phyloP scores from a whole-genome alignment of 2,797 vertebrate genomes.

The Myoxocephalus aenaeus region DNA sequence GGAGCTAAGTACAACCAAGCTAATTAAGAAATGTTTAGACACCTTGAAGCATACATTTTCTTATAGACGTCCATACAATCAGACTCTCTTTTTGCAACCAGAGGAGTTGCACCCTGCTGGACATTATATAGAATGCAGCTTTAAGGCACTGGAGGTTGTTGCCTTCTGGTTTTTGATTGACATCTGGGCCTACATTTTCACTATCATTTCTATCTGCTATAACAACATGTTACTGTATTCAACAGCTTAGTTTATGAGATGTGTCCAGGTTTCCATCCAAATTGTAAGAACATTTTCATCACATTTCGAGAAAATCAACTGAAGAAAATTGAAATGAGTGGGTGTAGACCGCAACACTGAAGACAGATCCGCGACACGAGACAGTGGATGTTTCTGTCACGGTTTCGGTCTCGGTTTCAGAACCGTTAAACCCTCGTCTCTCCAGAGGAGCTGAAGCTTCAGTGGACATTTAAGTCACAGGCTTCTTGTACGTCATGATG shows the following conservation, averaged over 20 bases:
- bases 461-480: neutral
- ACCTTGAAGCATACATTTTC: no score
- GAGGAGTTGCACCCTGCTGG: no score
- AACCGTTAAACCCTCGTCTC: neutral
- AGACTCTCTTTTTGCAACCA: no score
- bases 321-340: neutral
- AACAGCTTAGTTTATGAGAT: neutral
- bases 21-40: no score
- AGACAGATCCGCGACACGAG: no score
- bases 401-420: neutral
- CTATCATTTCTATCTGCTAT: neutral
- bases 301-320: neutral
- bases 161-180: neutral
- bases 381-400: neutral
- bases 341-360: neutral
- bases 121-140: no score
- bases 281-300: neutral
- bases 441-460: neutral
- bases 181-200: neutral
- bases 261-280: neutral
- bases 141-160: no score
- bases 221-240: neutral
- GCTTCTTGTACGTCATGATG: neutral
- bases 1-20: no score
- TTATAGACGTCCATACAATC: no score